phyloP scores from a whole-genome alignment of 1,140 invertebrate genomes.

The Zeugodacus cucurbitae region DNA sequence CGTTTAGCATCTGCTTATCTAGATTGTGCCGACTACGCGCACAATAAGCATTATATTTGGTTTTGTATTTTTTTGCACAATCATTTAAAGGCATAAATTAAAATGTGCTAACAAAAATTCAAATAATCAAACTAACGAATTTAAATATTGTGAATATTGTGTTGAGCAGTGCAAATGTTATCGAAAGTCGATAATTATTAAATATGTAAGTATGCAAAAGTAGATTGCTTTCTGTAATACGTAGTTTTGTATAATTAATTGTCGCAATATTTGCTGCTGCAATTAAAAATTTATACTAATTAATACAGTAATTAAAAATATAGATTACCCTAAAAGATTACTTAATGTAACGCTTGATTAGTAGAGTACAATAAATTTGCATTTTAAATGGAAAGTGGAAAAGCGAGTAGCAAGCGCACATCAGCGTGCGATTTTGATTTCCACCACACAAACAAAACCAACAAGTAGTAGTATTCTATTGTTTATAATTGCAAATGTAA shows the following conservation, averaged over 20 bases:
- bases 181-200: neutral
- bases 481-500: constrained; percentile 35
- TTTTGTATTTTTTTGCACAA: neutral
- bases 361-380: too few relatives aligned
- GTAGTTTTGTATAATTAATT: too few relatives aligned
- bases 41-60: neutral
- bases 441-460: neutral
- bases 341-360: too few relatives aligned
- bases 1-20: neutral
- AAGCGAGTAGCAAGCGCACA: too few relatives aligned
- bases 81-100: neutral
- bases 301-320: too few relatives aligned
- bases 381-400: too few relatives aligned
- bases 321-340: too few relatives aligned
- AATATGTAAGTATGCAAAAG: neutral
- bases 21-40: neutral
- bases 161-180: neutral
- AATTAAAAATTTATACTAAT: too few relatives aligned
- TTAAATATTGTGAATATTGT: neutral
- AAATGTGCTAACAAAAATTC: neutral
- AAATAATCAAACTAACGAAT: neutral
- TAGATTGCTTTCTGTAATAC: too few relatives aligned
- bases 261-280: too few relatives aligned
- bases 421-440: too few relatives aligned
- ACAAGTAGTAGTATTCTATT: neutral